Evolutionary conservation across 2,888 invertebrate species (phyloP).

Genomic region (Anarsia innoxiella): DNA sequence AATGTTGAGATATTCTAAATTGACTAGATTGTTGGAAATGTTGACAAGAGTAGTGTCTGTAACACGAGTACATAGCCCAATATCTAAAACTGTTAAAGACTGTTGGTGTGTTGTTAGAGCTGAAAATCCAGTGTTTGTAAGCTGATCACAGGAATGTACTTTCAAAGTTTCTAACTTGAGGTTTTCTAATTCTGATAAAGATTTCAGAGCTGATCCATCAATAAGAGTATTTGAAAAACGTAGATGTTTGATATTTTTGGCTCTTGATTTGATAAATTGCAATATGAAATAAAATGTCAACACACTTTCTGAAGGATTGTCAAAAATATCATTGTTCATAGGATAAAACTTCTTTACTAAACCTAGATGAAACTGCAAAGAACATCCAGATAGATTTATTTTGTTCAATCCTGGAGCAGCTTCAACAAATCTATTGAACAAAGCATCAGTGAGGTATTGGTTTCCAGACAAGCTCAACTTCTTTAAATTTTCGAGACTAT

Average conservation of each 20-base stretch:
- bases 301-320: constrained; percentile 78
- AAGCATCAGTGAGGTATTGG: constrained; percentile 83
- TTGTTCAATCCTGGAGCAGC: constrained; percentile 76
- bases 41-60: constrained; percentile 77
- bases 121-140: constrained; percentile 75
- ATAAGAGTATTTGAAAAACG: constrained; percentile 81
- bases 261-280: constrained; percentile 71
- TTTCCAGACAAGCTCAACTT: constrained; percentile 78
- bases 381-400: constrained; percentile 79
- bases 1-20: constrained; percentile 76
- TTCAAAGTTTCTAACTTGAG: constrained; percentile 69
- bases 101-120: constrained; percentile 73
- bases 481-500: constrained; percentile 69
- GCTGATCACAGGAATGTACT: constrained; percentile 76
- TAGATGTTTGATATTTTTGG: constrained; percentile 72
- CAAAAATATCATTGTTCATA: constrained; percentile 42
- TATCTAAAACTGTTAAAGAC: constrained; percentile 73
- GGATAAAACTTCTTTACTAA: constrained; percentile 81
- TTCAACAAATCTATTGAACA: constrained; percentile 78
- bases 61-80: constrained; percentile 78
- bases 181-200: constrained; percentile 68
- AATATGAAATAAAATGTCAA: constrained; percentile 81
- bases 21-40: constrained; percentile 74
- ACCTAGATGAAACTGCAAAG: constrained; percentile 81
- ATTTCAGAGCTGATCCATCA: constrained; percentile 76